Percentiles rank a stretch among this genome's conserved stretches.
These are phyloP conservation scores for Sinonovacula constricta DNA, from an alignment of 1,140 invertebrate species.

Conservation along the genomic window DNA sequence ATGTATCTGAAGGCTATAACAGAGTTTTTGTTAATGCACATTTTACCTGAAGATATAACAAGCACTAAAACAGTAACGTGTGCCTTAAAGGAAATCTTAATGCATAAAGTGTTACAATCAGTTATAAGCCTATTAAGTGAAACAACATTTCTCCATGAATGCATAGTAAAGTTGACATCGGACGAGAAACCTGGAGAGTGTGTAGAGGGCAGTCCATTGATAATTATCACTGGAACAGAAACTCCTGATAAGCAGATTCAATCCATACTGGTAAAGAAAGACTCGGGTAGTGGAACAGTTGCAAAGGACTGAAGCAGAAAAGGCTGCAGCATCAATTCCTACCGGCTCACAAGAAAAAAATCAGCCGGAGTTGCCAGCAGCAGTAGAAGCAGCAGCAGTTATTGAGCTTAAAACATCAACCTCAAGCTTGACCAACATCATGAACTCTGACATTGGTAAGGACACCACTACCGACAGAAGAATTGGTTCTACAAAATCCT, in stretches of 20 bases:
- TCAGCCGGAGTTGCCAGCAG: too few species aligned
- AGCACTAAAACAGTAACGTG: conserved; percentile 10
- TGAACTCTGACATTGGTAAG: background rate
- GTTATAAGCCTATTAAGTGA: conserved; percentile 33
- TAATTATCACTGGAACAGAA: background rate
- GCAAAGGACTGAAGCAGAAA: background rate
- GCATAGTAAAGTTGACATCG: conserved; percentile 39
- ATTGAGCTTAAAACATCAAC: background rate
- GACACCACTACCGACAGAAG: background rate
- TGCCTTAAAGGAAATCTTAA: conserved; percentile 48
- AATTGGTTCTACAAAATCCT: background rate
- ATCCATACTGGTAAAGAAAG: conserved; percentile 2
- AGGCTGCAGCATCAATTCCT: background rate
- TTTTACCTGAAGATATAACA: conserved; percentile 29
- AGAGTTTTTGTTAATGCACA: conserved; percentile 36
- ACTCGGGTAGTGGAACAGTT: background rate
- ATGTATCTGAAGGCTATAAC: conserved; percentile 23
- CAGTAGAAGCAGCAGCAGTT: too few species aligned
- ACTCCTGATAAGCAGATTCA: background rate
- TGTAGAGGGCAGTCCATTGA: conserved; percentile 1
- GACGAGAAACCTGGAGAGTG: conserved; percentile 11
- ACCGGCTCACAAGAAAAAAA: background rate
- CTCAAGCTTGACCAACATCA: background rate
- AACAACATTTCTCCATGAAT: conserved; percentile 43
- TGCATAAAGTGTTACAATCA: conserved; percentile 24